Conservation (phyloP, 2,113 vertebrate species). For the Nansenia antarctica region DNA sequence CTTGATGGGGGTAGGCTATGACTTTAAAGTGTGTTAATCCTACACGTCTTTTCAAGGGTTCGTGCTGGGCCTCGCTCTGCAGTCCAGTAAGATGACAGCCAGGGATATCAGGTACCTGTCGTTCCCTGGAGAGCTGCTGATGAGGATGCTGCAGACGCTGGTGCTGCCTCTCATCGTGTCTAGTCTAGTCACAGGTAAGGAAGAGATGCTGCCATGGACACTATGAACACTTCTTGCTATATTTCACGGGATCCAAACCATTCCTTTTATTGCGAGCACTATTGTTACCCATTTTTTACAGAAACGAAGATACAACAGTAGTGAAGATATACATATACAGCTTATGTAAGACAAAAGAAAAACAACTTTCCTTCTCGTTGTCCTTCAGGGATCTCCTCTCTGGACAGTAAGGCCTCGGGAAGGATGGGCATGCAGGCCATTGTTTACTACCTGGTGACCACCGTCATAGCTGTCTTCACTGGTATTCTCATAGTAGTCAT, state of each 20-base stretch:
- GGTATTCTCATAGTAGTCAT: slow-evolving; percentile 83
- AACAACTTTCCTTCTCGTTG: not conserved
- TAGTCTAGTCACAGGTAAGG: slow-evolving; percentile 75
- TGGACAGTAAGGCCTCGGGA: slow-evolving; percentile 81
- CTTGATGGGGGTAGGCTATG: not conserved
- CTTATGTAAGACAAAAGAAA: not conserved
- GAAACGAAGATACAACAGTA: too few relatives aligned
- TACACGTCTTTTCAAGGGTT: not conserved
- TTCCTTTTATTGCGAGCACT: too few relatives aligned
- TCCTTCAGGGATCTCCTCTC: slow-evolving; percentile 77
- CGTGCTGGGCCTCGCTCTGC: not conserved
- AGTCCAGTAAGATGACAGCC: not conserved
- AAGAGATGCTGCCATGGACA: not conserved
- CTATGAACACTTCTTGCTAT: not conserved
- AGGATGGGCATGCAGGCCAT: slow-evolving; percentile 81
- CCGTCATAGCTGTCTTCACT: slow-evolving; percentile 81
- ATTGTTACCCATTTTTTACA: too few relatives aligned
- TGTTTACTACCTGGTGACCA: slow-evolving; percentile 83
- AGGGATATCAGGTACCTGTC: slow-evolving; percentile 69
- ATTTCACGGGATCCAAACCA: too few relatives aligned
- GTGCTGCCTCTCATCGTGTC: slow-evolving; percentile 77
- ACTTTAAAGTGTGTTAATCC: not conserved
- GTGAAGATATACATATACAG: too few relatives aligned
- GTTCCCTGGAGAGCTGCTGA: too few relatives aligned
- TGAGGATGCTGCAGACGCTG: too few relatives aligned